A percentile compares a stretch with the other conserved stretches of the same genome.
Evolutionary conservation across 2,797 vertebrate genomes (phyloP).

Genomic region (Hozukius guyotensis): DNA sequence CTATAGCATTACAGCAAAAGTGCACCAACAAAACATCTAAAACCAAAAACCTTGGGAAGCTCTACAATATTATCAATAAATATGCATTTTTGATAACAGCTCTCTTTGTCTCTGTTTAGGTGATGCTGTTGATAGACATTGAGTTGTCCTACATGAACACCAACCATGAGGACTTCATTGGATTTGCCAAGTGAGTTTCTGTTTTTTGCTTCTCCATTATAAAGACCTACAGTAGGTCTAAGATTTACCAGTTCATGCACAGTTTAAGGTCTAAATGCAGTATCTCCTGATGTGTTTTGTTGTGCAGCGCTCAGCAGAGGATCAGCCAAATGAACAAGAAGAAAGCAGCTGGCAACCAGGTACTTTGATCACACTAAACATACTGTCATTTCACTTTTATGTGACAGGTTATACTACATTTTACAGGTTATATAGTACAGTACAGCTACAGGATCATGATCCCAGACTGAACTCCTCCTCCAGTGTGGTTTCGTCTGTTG

Average conservation of each 20-base stretch:
- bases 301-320: conserved; percentile 93
- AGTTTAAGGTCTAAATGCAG: not conserved
- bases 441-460: conserved; percentile 2
- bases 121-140: conserved; percentile 96
- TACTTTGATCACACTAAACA: conserved; percentile 60
- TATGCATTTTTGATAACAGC: not conserved
- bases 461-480: conserved; percentile 1
- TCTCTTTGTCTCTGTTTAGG: conserved; percentile 74
- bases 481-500: conserved; percentile 23
- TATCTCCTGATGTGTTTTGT: conserved; percentile 18
- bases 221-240: not conserved
- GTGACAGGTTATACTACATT: not conserved
- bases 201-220: not conserved
- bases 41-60: not conserved
- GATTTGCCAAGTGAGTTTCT: conserved; percentile 95
- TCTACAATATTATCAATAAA: not conserved
- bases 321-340: conserved; percentile 97
- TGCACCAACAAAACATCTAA: not conserved
- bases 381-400: not conserved
- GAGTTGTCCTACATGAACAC: conserved; percentile 99
- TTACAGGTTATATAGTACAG: not conserved
- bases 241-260: not conserved
- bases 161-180: conserved; percentile 99
- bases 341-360: conserved; percentile 97
- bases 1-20: not conserved